Base-by-base conservation (phyloP, 2,113 vertebrate genomes). In the Cinclus cinclus region DNA sequence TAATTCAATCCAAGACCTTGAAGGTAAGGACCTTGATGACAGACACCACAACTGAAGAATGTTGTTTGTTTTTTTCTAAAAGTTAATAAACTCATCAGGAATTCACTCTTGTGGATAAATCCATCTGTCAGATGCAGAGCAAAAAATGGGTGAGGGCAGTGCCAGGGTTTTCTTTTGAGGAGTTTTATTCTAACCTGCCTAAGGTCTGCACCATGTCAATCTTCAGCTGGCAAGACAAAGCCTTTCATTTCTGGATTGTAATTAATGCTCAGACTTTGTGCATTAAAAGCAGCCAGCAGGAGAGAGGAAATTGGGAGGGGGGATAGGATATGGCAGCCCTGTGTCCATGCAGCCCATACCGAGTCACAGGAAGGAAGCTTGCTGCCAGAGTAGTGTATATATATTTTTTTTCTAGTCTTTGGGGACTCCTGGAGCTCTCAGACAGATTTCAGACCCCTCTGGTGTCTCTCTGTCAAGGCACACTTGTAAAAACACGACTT, bases 391-490 rank as follows among this genome's bases (percentile, higher is more conserved):
- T 1, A 15, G 39, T 27, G 35, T 55, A 0, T 56, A 27, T 71
- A 68, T 28, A 27, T 31, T 28, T 30, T 64, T 52, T n/a, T 6
- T 3, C 73, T 68, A 25, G 18, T 53, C 90, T 71, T 53, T 78
- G 83, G 71, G 93, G 78, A 58, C 55, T 94, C 79, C 64, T 84
- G 90, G 47, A 95, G 85, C 89, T 96, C 79, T 95, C 79, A 71
- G 73, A 18, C 62, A 6, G 37, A 44, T 81, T 83, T 39, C 53
- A 95, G 88, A 18, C 46, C 76, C 65, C 90, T 84, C 71, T 68
- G 75, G 55, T 95, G 90, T 81, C 39, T 65, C 83, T 30, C 47
- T 95, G 17, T 92, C 52, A 11, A 64, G 84, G 24, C 85, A 46
- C 95, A 83, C 76, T 89, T 92, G 95, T 90, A 0, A 56, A 96